Evolutionary conservation across 1,140 invertebrate species (phyloP).

Genomic region (Zaprionus inermis): DNA sequence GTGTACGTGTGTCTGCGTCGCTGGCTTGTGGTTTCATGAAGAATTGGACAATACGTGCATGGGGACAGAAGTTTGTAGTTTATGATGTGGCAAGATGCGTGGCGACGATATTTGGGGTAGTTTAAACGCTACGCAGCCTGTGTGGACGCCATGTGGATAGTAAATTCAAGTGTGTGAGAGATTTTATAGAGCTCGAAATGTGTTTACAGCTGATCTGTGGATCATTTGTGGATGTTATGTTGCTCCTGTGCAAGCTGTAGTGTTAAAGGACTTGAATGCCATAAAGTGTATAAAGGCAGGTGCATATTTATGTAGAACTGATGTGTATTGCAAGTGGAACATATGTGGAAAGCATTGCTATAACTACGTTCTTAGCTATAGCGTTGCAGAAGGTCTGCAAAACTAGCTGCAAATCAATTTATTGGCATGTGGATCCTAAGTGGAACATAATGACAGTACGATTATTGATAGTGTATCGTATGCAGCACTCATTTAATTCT

Average conservation of each 20-base stretch:
- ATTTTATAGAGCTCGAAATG: not conserved
- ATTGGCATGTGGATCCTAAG: not conserved
- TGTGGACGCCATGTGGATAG: conserved; percentile 1
- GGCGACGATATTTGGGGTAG: conserved; percentile 5
- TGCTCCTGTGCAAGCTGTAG: too few species aligned
- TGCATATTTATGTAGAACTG: too few species aligned
- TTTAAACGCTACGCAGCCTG: not conserved
- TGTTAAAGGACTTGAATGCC: too few species aligned
- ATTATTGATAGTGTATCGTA: too few species aligned
- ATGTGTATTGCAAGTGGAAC: not conserved
- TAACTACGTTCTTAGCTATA: too few species aligned
- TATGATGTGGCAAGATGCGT: conserved; percentile 20
- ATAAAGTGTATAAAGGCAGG: too few species aligned
- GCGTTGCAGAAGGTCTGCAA: too few species aligned
- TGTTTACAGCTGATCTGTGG: not conserved
- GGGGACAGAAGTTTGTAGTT: conserved; percentile 13
- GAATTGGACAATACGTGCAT: conserved; percentile 6
- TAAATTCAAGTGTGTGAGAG: not conserved
- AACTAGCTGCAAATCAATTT: too few species aligned
- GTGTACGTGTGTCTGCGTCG: conserved; percentile 8
- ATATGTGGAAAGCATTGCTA: too few species aligned
- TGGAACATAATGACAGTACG: not conserved
- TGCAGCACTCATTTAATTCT: too few species aligned
- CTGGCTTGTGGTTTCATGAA: conserved; percentile 17
- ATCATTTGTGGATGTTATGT: not conserved